Evolutionary conservation across 1,140 invertebrate genomes (phyloP).

Genomic region (Penaeus indicus): DNA sequence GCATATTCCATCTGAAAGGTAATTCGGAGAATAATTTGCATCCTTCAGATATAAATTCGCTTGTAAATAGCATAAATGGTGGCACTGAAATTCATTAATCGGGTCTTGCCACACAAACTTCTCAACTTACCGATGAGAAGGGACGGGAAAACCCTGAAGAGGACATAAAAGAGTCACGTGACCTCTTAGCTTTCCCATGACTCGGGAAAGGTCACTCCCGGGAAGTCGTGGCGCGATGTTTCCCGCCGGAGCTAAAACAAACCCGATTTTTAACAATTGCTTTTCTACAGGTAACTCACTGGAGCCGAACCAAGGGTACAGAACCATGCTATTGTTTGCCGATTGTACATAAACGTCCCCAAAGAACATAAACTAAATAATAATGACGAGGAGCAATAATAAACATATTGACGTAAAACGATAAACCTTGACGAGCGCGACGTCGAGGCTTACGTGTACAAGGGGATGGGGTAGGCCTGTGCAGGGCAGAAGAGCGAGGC

Average conservation of each 20-base stretch:
- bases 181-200: background rate
- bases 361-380: too few relatives aligned
- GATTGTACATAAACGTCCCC: too few relatives aligned
- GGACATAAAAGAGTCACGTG: constrained; percentile 50
- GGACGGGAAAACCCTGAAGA: constrained; percentile 56
- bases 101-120: background rate
- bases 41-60: too few relatives aligned
- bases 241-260: constrained; percentile 55
- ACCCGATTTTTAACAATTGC: background rate
- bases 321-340: too few relatives aligned
- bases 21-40: background rate
- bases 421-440: too few relatives aligned
- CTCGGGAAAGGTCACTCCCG: constrained; percentile 45
- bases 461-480: constrained; percentile 70
- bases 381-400: too few relatives aligned
- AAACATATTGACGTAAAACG: too few relatives aligned
- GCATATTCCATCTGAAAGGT: background rate
- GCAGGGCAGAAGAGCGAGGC: constrained; percentile 67
- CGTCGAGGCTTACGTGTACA: constrained; percentile 71
- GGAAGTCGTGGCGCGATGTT: constrained; percentile 44
- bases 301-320: too few relatives aligned
- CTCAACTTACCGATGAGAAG: constrained; percentile 52
- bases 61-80: too few relatives aligned
- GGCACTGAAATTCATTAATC: too few relatives aligned
- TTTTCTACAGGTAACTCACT: too few relatives aligned